These are phyloP conservation scores for Nebria brevicollis DNA, from an alignment of 2,888 invertebrate genomes.

Conservation along the genomic window DNA sequence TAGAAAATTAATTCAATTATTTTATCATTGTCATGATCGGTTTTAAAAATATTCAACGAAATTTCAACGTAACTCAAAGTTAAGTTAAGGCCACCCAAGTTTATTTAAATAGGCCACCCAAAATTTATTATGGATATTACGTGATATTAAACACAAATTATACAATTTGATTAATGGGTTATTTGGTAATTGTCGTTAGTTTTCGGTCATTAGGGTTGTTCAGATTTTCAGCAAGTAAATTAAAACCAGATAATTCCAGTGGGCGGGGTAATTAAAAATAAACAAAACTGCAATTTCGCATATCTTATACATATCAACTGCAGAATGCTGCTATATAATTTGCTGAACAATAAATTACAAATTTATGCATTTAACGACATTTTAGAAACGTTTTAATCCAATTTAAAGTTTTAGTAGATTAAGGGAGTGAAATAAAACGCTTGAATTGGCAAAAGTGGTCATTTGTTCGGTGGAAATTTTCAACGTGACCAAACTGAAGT, in stretches of 20 bases:
- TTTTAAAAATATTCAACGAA: neutral
- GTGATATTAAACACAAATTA: neutral
- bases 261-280: neutral
- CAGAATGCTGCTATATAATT: neutral
- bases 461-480: neutral
- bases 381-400: neutral
- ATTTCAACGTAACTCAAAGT: neutral
- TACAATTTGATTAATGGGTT: neutral
- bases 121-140: neutral
- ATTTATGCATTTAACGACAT: neutral
- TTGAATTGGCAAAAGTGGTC: neutral
- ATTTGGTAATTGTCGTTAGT: neutral
- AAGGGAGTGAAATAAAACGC: neutral
- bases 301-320: neutral
- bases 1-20: too few relatives aligned
- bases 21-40: too few relatives aligned
- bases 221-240: neutral
- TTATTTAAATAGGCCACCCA: neutral
- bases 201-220: neutral
- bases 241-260: neutral
- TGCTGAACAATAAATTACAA: neutral
- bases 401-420: neutral
- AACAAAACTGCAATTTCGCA: neutral
- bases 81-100: neutral
- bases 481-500: neutral